Evolutionary conservation across 2,797 vertebrate genomes (phyloP).

Genomic region (Microchirus variegatus): DNA sequence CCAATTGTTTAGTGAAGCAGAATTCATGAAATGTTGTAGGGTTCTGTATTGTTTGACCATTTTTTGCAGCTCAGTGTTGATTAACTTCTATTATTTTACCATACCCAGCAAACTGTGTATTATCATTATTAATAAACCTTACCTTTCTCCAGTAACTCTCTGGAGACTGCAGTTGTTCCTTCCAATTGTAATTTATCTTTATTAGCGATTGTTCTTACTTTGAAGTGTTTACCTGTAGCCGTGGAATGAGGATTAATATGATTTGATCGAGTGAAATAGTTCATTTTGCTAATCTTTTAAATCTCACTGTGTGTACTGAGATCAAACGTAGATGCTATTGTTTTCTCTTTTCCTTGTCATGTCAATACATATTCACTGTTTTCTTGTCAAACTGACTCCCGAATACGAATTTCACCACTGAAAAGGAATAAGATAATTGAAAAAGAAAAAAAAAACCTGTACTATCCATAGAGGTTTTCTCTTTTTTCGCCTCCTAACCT

Average conservation of each 20-base stretch:
- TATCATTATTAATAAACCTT: background rate
- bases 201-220: background rate
- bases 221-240: conserved; percentile 20
- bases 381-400: conserved; percentile 14
- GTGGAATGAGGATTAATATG: conserved; percentile 6
- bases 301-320: conserved; percentile 16
- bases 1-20: too few relatives aligned
- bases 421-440: conserved; percentile 65
- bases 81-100: background rate
- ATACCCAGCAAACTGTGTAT: background rate
- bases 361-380: conserved; percentile 45
- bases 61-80: too few relatives aligned
- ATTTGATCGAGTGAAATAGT: conserved; percentile 25
- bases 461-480: conserved; percentile 36
- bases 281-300: conserved; percentile 20
- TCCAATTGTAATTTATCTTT: background rate
- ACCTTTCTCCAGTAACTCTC: background rate
- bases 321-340: conserved; percentile 23
- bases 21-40: too few relatives aligned
- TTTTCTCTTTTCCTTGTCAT: conserved; percentile 16
- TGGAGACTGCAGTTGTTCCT: background rate
- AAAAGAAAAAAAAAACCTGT: conserved; percentile 31
- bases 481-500: conserved; percentile 48
- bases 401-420: conserved; percentile 25
- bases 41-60: too few relatives aligned